phyloP scores from a whole-genome alignment of 92 coral and sea anemone genomes.

The Montipora capitata region DNA sequence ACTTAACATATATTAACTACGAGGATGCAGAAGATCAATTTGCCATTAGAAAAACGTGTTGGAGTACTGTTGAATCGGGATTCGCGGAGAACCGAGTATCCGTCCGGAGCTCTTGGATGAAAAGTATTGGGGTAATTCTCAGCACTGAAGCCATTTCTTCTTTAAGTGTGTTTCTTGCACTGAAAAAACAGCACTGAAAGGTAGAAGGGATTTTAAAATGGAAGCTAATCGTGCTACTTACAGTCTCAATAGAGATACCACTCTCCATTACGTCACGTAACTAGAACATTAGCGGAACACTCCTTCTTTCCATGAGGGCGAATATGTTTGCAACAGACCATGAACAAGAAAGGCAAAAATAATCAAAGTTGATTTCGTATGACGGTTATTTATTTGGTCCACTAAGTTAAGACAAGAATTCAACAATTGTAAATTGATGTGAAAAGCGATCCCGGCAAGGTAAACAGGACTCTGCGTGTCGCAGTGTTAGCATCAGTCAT shows the following conservation, averaged over 20 bases:
- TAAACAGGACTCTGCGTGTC: too few species aligned
- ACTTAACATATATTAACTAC: too few species aligned
- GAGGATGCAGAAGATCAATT: too few species aligned
- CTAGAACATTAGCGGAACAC: neutral
- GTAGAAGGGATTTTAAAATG: neutral
- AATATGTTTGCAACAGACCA: neutral
- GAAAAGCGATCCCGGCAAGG: too few species aligned
- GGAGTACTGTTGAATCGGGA: too few species aligned
- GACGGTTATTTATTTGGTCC: neutral
- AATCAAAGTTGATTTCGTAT: neutral
- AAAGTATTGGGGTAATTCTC: too few species aligned
- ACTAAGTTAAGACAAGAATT: neutral
- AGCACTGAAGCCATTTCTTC: too few species aligned
- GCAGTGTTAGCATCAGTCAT: too few species aligned
- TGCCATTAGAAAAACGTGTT: too few species aligned
- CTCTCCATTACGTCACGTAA: neutral
- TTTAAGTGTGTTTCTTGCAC: neutral
- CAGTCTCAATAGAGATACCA: slow-evolving; percentile 32
- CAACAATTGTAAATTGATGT: neutral
- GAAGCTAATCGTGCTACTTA: neutral
- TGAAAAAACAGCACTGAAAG: neutral
- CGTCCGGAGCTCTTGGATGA: too few species aligned
- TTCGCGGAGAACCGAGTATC: too few species aligned
- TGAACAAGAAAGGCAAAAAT: neutral
- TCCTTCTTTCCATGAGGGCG: slow-evolving; percentile 1